Base-by-base conservation (phyloP, 1,140 invertebrate genomes). In the Euwallacea similis region DNA sequence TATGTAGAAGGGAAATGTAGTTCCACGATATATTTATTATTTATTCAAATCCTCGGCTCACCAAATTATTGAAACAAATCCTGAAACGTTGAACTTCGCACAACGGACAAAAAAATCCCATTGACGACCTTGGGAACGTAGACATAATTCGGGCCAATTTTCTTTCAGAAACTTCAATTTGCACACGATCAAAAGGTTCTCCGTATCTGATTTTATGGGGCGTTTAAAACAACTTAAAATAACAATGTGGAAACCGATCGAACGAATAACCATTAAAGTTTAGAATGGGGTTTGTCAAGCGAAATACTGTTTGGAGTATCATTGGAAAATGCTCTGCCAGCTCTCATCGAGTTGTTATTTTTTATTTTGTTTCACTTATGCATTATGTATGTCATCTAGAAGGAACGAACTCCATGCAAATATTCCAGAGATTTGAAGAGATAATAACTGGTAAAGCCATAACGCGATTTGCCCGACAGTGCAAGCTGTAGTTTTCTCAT, bases 1-100 rank as follows among this genome's bases (percentile, higher is more conserved):
- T 50, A 50, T 33, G 21, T 33, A 33, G 21, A 50, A 50, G 13
- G 46, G 46, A 50, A 50, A 50, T 50, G 46, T 50, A 50, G 46
- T 50, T n/a, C 46, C 2, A 13, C 46, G 13, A 13, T 50, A 11
- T 10, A 11, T 50, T 50, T 50, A 13, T 50, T 50, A 50, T 50
- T 50, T 50, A 50, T 50, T 50, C 46, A 50, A 50, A 50, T 50
- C 13, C 46, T 50, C 6, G 46, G 13, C 13, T 11, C 46, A 50
- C 9, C 13, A 4, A 4, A 4, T 33, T 33, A 33, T 33, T 33
- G 21, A 50, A 50, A 50, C 46, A 50, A 50, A 50, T 50, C 46
- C 46, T 0, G 13, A 13, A 33, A 2, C 21, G 21, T 33, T 33
- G 21, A 33, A 33, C 21, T 33, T 33, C 21, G 4, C 21, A 33